These are phyloP conservation scores for Calliopsis andreniformis DNA, from an alignment of 1,140 invertebrate species.

Conservation along the genomic window DNA sequence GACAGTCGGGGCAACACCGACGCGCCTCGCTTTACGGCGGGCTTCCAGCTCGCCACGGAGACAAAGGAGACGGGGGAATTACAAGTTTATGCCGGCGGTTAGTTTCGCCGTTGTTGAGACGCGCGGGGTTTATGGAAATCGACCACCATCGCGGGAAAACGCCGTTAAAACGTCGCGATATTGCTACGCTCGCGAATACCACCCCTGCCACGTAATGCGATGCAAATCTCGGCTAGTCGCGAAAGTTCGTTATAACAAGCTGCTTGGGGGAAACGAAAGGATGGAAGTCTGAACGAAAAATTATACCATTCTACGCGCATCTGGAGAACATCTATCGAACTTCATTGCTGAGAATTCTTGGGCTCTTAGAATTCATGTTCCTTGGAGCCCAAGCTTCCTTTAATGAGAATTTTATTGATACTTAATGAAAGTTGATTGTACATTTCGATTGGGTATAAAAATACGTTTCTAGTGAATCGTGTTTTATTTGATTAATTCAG, in stretches of 20 bases:
- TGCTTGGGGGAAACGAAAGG: conserved; percentile 23
- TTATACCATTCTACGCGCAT: background rate
- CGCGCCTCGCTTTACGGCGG: conserved; percentile 37
- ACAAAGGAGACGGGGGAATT: conserved; percentile 15
- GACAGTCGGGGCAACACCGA: background rate
- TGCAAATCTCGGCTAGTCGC: conserved; percentile 72
- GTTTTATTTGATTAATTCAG: too few species aligned
- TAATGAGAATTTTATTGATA: too few species aligned
- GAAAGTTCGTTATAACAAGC: conserved; percentile 70
- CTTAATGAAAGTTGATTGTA: too few species aligned
- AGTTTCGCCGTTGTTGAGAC: conserved; percentile 62
- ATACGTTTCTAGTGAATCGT: too few species aligned
- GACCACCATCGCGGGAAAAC: conserved; percentile 52
- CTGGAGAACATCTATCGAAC: too few species aligned
- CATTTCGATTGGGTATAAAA: too few species aligned
- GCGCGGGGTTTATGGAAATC: conserved; percentile 69
- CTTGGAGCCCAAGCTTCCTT: too few species aligned
- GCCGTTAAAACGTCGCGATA: conserved; percentile 64
- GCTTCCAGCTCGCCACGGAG: conserved; percentile 26
- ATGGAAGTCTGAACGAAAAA: conserved; percentile 42
- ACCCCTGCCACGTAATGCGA: conserved; percentile 54
- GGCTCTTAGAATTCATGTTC: too few species aligned
- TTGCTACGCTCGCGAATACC: conserved; percentile 25
- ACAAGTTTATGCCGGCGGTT: conserved; percentile 63
- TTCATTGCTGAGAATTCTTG: too few species aligned